Evolutionary conservation across 2,113 vertebrate species (phyloP), one percentile per base, ranked within the genome.

Genomic region (Philantomba maxwellii): DNA sequence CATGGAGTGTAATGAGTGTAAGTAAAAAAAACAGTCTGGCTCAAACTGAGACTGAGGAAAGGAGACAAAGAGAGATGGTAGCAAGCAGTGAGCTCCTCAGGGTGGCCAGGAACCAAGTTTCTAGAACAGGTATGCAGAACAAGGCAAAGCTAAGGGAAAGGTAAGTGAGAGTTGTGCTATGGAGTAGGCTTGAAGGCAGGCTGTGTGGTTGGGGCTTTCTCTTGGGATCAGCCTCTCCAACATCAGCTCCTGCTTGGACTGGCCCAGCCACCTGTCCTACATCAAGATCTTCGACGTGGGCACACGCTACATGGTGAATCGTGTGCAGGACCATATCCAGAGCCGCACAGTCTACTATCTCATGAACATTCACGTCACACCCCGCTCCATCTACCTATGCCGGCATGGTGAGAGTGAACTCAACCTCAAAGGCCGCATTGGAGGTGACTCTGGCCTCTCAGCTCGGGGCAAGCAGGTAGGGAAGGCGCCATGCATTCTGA

Each of bases 221-320:
- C 64, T 97, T 94, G 95, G 95, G n/a, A 96, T 75, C 58, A 97
- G 36, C 36, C 70, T 95, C 57, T 86, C 58, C 75, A 84, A 49
- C 16, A 21, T 84, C 58, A 93, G 66, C 39, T 49, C 73, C 86
- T 87, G 80, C 58, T 89, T 96, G 93, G 84, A 30, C 60, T 19
- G 88, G 81, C 75, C 62, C 98, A 99, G 99, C 81, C 98, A 98
- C 66, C 75, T 99, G 90, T 99, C 99, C 23, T 99, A 99, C 98
- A 99, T 99, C 94, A 99, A 99, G 98, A 99, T 99, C 97, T 99
- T 99, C 90, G 99, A 99, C 2, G 99, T 99, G 94, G 99, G 99
- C 43, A 98, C 98, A 75, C 98, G 99, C 25, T 99, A 99, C 98
- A 98, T 99, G 98, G 99, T 99, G 91, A 99, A 99, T 97, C 98